Percentiles rank a stretch among this genome's conserved stretches.
These are phyloP conservation scores for Lymantria dispar DNA, from an alignment of 2,888 invertebrate species.

Conservation along the genomic window DNA sequence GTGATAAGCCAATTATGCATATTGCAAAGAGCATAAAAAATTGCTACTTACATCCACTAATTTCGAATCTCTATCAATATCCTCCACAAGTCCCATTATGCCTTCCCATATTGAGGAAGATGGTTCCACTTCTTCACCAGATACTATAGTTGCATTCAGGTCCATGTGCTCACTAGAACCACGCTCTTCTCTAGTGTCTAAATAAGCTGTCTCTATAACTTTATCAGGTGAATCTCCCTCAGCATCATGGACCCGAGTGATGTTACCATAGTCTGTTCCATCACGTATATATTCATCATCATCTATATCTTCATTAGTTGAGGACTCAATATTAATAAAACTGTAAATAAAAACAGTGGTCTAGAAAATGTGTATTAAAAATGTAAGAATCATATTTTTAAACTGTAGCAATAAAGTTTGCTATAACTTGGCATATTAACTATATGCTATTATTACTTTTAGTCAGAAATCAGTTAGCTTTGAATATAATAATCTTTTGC, in stretches of 20 bases:
- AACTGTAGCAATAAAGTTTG: too few species aligned
- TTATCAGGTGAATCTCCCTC: slow-evolving; percentile 45
- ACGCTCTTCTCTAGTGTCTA: slow-evolving; percentile 53
- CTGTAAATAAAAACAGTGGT: slow-evolving; percentile 49
- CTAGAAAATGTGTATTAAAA: too few species aligned
- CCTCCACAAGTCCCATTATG: slow-evolving; percentile 69
- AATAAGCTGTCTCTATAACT: slow-evolving; percentile 56
- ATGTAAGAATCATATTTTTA: too few species aligned
- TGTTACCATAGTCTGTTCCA: slow-evolving; percentile 74
- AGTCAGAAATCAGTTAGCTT: too few species aligned
- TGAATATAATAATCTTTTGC: too few species aligned
- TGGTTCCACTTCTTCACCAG: slow-evolving; percentile 55
- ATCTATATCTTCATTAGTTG: slow-evolving; percentile 83
- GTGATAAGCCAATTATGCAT: too few species aligned
- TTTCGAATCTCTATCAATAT: slow-evolving; percentile 60
- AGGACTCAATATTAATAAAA: slow-evolving; percentile 87
- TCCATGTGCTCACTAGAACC: slow-evolving; percentile 52
- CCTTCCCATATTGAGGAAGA: slow-evolving; percentile 70
- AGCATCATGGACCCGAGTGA: slow-evolving; percentile 56
- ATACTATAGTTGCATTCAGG: slow-evolving; percentile 68
- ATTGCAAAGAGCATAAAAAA: background rate
- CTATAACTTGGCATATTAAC: too few species aligned
- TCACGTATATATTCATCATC: slow-evolving; percentile 74
- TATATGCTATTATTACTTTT: too few species aligned
- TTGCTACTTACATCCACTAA: slow-evolving; percentile 56